Conservation (phyloP, 2,113 vertebrate species). For the Mormoops blainvillei region DNA sequence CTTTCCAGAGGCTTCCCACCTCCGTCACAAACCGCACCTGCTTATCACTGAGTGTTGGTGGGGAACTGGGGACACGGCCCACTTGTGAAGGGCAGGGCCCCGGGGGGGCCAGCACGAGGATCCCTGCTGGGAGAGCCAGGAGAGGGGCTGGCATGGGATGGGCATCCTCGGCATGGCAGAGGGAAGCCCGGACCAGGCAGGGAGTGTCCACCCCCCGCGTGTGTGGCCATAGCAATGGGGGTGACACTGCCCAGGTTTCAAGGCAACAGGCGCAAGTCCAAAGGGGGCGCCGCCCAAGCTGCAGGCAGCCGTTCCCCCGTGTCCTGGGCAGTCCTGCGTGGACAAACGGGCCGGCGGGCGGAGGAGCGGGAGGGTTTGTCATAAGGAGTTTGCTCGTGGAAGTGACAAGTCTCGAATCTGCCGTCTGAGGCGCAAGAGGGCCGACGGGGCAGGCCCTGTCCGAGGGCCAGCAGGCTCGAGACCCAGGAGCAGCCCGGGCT, state of each 20-base stretch:
- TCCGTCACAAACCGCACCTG: background rate
- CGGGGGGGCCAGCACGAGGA: background rate
- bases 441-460: background rate
- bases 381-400: background rate
- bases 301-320: background rate
- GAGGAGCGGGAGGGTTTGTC: background rate
- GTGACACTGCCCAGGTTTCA: background rate
- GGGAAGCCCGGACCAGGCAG: background rate
- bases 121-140: background rate
- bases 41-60: background rate
- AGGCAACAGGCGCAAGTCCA: background rate
- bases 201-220: no score
- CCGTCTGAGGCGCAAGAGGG: background rate
- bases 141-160: no score
- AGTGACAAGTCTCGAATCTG: background rate
- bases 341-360: background rate
- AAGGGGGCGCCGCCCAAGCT: background rate
- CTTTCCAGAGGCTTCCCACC: background rate
- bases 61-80: background rate
- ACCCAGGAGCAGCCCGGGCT: background rate
- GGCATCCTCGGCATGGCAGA: background rate
- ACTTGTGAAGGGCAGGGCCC: background rate
- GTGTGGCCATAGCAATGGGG: background rate
- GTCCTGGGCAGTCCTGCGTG: background rate
- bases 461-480: fast-evolving